Evolutionary conservation across 2,113 vertebrate genomes (phyloP).

Genomic region (Pelvicachromis taeniatus): DNA sequence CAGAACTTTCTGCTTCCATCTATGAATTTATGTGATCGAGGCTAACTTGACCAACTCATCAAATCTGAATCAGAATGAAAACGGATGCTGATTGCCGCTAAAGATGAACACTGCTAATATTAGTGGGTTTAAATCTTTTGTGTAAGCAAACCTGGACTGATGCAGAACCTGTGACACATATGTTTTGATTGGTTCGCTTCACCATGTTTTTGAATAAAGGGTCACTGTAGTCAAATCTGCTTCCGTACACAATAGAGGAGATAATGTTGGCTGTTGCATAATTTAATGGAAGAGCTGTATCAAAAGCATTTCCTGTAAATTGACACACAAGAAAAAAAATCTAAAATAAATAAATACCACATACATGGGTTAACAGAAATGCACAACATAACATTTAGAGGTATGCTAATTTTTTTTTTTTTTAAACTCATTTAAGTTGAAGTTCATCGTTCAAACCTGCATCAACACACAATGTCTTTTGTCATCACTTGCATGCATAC

Average conservation of each 20-base stretch:
- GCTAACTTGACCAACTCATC: not conserved
- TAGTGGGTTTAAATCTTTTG: not conserved
- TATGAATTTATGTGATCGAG: not conserved
- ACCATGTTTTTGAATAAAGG: constrained; percentile 53
- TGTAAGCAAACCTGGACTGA: constrained; percentile 40
- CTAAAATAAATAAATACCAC: not conserved
- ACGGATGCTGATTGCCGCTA: not conserved
- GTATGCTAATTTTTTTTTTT: not conserved
- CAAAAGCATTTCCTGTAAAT: constrained; percentile 61
- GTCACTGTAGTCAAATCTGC: constrained; percentile 71
- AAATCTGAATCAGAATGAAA: not conserved
- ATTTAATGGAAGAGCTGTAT: constrained; percentile 37
- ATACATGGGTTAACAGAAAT: not conserved
- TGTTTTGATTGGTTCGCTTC: constrained; percentile 27
- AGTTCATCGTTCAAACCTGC: not conserved
- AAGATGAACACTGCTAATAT: not conserved
- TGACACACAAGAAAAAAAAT: not conserved
- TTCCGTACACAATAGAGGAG: constrained; percentile 69
- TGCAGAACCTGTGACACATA: constrained; percentile 27
- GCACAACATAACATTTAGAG: not conserved
- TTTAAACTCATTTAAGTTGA: not conserved
- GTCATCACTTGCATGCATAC: not conserved
- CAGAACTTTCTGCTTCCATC: not conserved
- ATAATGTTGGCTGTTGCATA: constrained; percentile 71
- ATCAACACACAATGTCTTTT: too few relatives aligned